Base-by-base conservation (phyloP, 2,113 vertebrate genomes). In the Colistium nudipinnis region DNA sequence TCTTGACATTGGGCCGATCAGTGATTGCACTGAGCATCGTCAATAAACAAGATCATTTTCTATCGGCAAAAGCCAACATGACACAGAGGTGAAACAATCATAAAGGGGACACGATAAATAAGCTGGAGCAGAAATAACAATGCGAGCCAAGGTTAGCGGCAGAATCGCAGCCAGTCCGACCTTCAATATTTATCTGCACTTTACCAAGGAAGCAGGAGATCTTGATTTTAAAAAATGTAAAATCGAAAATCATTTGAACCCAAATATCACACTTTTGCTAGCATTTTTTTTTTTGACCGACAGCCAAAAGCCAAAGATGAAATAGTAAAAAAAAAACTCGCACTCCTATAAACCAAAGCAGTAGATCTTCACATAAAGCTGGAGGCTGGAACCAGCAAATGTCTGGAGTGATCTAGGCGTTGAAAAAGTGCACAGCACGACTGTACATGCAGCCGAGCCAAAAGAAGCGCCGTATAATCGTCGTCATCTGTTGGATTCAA, bases 401-500 rank as follows among this genome's bases (percentile, higher is more conserved):
- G 52, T 36, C 52, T 35, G 19, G 16, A 33, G 6, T n/a, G 10
- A 4, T n/a, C 17, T 13, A 9, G 30, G 30, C 4, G 30, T 10
- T 2, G 24, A 7, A 22, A 7, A 22, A 39, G 1, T 1, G 25
- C 48, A 7, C 20, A 2, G 11, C 31, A 17, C 27, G 6, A 16
- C 22, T 33, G 19, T 13, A 43, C 22, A 43, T 27, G 36, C 51
- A 2, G 41, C 41, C 35, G 27, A 72, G 66, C 47, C 22, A 41
- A n/a, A n/a, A 44, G 44, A 8, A 63, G 52, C 62, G 57, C 55
- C 62, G 61, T 22, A 14, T 22, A 68, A 62, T 65, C 49, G 76
- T 33, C 56, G 30, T 84, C 52, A 82, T 81, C 76, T 66, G 76
- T 7, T 45, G 44, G 54, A 85, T 70, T 87, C 48, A 78, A 84